Base-by-base conservation (phyloP, 2,113 vertebrate genomes). In the Ophthalmolycus amberensis region DNA sequence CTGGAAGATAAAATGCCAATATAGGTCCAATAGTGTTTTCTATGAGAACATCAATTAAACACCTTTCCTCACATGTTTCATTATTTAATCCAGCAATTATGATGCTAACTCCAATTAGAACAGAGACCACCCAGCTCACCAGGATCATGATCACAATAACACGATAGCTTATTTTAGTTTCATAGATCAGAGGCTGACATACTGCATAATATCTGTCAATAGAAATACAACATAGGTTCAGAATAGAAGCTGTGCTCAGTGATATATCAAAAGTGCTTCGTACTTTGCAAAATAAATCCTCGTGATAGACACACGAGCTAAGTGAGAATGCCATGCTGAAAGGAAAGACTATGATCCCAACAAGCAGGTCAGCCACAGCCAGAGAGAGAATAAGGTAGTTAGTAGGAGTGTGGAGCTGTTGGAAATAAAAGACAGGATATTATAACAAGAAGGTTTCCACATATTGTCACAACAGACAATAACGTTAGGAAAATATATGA, bases 81-180 rank as follows among this genome's bases (percentile, higher is more conserved):
- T 27, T 2, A 1, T 64, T 63, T 29, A 70, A 10, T 16, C 63
- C 69, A 9, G 12, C 20, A 15, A 74, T 52, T 25, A 27, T 74
- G 20, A 83, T 6, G 6, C 92, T 92, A 88, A 97, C 95, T 59
- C 86, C 95, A 89, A 96, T 95, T 71, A 94, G 42, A 65, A 89
- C 94, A 70, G 97, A 93, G 3, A 95, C 3, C 4, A 87, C 78
- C 96, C 97, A 98, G 58, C 94, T 95, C 29, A 95, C 9, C 8
- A 89, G 27, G 16, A 97, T 95, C 96, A 97, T 96, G 14, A 85
- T 37, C 25, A 87, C 5, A 25, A 94, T 69, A 54, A 93, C 88
- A 22, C 64, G 73, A 73, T 71, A 52, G 16, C 72, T 96, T 62
- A 97, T 95, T 82, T 91, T 96, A 50, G 75, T 74, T 88, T 91